phyloP scores from a whole-genome alignment of 53 echinoderm and acorn worm genomes.

The Echinarachnius parma region DNA sequence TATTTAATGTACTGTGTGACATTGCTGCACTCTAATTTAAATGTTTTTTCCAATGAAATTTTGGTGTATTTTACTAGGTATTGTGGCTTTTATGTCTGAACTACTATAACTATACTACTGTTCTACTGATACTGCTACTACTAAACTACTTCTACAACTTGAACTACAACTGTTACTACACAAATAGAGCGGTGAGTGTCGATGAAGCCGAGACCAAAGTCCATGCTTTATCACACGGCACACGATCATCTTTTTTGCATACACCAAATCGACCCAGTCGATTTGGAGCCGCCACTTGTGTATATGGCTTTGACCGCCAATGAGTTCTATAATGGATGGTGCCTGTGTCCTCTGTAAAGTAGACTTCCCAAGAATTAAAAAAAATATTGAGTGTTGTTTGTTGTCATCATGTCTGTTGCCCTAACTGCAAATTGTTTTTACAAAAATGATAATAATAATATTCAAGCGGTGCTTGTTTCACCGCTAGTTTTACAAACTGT shows the following conservation, averaged over 20 bases:
- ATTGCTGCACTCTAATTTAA: conserved; percentile 53
- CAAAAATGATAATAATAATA: conserved; percentile 48
- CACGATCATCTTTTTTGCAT: conserved; percentile 32
- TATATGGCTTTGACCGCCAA: conserved; percentile 48
- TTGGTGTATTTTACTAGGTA: conserved; percentile 51
- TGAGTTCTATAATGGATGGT: conserved; percentile 47
- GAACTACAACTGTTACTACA: conserved; percentile 26
- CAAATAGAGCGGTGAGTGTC: conserved; percentile 23
- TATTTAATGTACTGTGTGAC: conserved; percentile 52
- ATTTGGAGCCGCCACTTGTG: conserved; percentile 48
- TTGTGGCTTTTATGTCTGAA: conserved; percentile 51
- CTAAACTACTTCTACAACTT: conserved; percentile 27
- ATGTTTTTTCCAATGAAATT: conserved; percentile 52
- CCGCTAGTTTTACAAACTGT: conserved; percentile 51
- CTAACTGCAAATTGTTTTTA: conserved; percentile 51
- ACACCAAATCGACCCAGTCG: conserved; percentile 38
- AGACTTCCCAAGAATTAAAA: conserved; percentile 41
- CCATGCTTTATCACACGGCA: conserved; percentile 41
- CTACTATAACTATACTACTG: conserved; percentile 39
- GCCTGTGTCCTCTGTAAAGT: conserved; percentile 49
- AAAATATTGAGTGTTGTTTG: conserved; percentile 50
- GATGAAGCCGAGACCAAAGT: conserved; percentile 18
- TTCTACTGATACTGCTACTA: conserved; percentile 39
- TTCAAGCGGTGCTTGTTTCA: conserved; percentile 46
- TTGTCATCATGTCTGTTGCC: conserved; percentile 48